Base-by-base conservation (phyloP, 2,888 invertebrate genomes). In the Dendrolimus houi region DNA sequence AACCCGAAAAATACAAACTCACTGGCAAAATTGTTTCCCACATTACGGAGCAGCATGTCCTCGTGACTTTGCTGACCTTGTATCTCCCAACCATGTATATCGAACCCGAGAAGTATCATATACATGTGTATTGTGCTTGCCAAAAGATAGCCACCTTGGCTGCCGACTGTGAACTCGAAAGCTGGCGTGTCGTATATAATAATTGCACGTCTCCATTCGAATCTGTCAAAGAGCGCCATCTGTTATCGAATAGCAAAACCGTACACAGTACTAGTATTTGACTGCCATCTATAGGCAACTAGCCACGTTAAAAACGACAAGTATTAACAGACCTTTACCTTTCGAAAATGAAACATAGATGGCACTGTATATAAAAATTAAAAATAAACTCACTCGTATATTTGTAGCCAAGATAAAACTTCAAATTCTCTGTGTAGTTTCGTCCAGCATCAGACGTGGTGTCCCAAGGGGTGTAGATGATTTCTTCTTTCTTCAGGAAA, bases 101-200 rank as follows among this genome's bases (percentile, higher is more conserved):
- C 66, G 14, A 83, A 62, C 3, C 81, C 81, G 52, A 79, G 77
- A 1, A 70, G 68, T 8, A 87, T 80, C 85, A 92, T 86, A 67
- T 80, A 86, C 65, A 93, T 92, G 56, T 96, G 94, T 63, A 97
- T 81, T 0, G 95, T 94, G 61, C 93, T 93, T 86, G 96, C 95
- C 79, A 95, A 92, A 17, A 97, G 88, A 67, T 93, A 94, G 66
- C 97, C 98, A 8, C 96, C 96, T 61, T 93, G 92, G 10, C 87
- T 85, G 0, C 96, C 96, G 8, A 93, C 94, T 0, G 93, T 87
- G 67, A 93, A 91, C 54, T 87, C 83, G 69, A 94, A 94, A 0
- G 95, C 95, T 60, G 94, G 91, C 10, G 94, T 93, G 67, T 96
- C 95, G 81, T 96, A 97, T 64, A 97, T 85, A 59, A 97, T 85